phyloP scores from a whole-genome alignment of 2,113 vertebrate species.

The Camelus dromedarius region DNA sequence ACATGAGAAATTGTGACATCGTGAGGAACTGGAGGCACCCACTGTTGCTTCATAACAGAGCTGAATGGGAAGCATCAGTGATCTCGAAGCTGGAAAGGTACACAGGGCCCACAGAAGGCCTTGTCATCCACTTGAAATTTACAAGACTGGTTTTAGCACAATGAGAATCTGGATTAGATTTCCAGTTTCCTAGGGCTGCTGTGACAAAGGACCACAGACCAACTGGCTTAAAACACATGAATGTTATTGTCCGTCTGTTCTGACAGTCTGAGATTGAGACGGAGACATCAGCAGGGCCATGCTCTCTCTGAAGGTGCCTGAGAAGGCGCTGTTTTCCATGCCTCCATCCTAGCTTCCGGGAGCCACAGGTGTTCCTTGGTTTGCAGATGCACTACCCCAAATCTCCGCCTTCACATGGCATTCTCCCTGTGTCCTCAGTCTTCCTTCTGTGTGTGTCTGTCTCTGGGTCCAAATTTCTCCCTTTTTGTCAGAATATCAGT shows the following conservation, averaged over 20 bases:
- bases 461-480: neutral
- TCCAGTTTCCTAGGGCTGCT: neutral
- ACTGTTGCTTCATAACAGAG: neutral
- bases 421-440: no score
- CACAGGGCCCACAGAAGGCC: neutral
- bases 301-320: neutral
- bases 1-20: neutral
- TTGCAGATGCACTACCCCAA: neutral
- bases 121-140: neutral
- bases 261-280: neutral
- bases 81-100: neutral
- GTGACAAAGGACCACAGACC: neutral
- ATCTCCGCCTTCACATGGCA: neutral
- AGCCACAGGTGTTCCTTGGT: neutral
- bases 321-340: neutral
- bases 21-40: neutral
- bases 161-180: neutral
- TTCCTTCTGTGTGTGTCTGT: neutral
- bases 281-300: neutral
- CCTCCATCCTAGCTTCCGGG: neutral
- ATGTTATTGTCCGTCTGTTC: neutral
- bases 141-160: neutral
- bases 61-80: neutral
- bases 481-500: neutral
- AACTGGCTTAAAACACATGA: neutral